Percentiles rank a stretch among this genome's conserved stretches.
phyloP scores from a whole-genome alignment of 1,140 invertebrate species.

The Drosophila micromelanica region DNA sequence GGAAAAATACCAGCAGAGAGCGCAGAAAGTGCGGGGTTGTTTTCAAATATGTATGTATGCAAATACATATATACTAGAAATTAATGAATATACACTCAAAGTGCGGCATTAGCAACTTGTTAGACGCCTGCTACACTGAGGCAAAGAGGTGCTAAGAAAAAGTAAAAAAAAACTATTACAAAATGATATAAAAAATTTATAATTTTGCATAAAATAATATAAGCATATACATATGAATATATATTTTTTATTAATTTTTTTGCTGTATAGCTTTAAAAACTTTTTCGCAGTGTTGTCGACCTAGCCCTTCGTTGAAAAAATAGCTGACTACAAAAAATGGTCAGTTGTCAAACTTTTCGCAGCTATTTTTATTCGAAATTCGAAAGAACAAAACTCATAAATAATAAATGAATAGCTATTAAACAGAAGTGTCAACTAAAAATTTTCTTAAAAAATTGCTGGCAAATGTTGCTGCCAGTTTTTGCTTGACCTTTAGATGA shows the following conservation, averaged over 20 bases:
- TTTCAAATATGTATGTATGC: slow-evolving; percentile 11
- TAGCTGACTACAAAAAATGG: not conserved
- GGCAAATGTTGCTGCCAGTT: slow-evolving; percentile 24
- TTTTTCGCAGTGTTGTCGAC: not conserved
- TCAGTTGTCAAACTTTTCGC: slow-evolving; percentile 6
- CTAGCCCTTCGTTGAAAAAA: slow-evolving; percentile 13
- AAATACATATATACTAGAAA: not conserved
- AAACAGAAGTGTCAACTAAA: slow-evolving; percentile 53
- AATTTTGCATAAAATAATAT: too few relatives aligned
- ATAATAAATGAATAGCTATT: slow-evolving; percentile 55
- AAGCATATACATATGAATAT: too few relatives aligned
- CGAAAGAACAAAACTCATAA: slow-evolving; percentile 56
- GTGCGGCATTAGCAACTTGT: slow-evolving; percentile 34
- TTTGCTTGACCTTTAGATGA: slow-evolving; percentile 75
- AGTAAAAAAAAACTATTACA: too few relatives aligned
- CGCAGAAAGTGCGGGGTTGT: slow-evolving; percentile 31
- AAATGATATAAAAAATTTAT: too few relatives aligned
- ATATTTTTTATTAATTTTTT: too few relatives aligned
- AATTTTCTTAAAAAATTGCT: slow-evolving; percentile 22
- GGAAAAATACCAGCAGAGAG: slow-evolving; percentile 64
- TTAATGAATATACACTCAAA: slow-evolving; percentile 1
- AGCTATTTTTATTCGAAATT: slow-evolving; percentile 50
- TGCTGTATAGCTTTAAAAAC: too few relatives aligned
- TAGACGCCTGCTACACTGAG: slow-evolving; percentile 30
- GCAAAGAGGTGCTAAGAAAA: not conserved